Percentiles rank a stretch among this genome's conserved stretches.
These are phyloP conservation scores for Apodemus agrarius DNA, from an alignment of 2,797 vertebrate species.

Conservation along the genomic window DNA sequence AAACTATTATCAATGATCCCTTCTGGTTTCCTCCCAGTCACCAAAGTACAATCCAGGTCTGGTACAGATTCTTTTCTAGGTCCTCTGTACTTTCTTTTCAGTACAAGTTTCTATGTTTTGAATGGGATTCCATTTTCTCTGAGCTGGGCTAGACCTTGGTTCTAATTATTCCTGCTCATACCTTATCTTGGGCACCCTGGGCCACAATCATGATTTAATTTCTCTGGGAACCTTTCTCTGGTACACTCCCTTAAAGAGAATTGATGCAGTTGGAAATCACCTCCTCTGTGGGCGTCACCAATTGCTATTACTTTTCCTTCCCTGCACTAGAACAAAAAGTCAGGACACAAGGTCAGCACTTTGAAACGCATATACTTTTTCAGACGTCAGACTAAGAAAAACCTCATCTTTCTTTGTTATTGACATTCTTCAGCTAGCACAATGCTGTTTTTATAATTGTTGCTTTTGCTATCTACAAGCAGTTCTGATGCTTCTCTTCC, in stretches of 20 bases:
- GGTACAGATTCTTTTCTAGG: not conserved
- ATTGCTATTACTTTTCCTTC: not conserved
- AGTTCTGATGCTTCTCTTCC: not conserved
- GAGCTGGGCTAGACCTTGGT: not conserved
- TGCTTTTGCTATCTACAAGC: not conserved
- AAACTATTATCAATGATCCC: not conserved
- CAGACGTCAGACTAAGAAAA: not conserved
- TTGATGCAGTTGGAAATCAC: constrained; percentile 8
- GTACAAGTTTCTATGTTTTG: too few species aligned
- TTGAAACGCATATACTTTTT: not conserved
- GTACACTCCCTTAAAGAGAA: constrained; percentile 31
- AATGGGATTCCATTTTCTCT: not conserved
- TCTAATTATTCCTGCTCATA: not conserved
- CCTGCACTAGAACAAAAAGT: not conserved
- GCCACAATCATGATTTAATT: not conserved
- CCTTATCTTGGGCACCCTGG: not conserved
- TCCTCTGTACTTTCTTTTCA: not conserved
- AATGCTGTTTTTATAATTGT: not conserved
- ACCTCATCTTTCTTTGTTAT: not conserved
- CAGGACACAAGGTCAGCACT: not conserved
- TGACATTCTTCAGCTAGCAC: not conserved
- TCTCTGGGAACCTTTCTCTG: constrained; percentile 12
- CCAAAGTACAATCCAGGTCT: not conserved
- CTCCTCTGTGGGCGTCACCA: not conserved
- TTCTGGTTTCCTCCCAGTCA: not conserved